Base-by-base conservation (phyloP, 2,797 vertebrate genomes). In the Euphonia xanthogaster region DNA sequence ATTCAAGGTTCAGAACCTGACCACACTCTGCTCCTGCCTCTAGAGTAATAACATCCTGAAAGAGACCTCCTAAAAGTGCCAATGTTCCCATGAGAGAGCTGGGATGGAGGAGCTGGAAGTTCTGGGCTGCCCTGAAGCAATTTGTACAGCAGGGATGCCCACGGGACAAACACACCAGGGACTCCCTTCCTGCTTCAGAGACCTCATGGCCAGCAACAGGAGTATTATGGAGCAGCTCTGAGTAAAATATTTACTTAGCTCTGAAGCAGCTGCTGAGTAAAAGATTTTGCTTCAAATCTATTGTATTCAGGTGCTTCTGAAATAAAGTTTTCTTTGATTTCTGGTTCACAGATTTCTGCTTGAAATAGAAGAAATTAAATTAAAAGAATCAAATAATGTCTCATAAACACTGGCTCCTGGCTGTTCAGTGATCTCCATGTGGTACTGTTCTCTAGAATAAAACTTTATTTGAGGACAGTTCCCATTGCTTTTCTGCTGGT, bases 311-410 rank as follows among this genome's bases (percentile, higher is more conserved):
- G 40, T 55, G 44, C n/a, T 93, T 87, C 63, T 62, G 63, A 85
- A 93, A 90, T 72, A 1, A 76, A 65, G 35, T 95, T 91, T 75
- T 40, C 47, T 76, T 93, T 62, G 55, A 76, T 79, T 91, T 74
- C 68, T 80, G 25, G 7, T 90, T 94, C 82, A 83, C 31, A 80
- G 48, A 73, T 79, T 93, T 91, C 75, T 93, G 21, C 67, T n/a
- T 67, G 48, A 90, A 91, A 90, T 24, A 63, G 44, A 87, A 90
- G 40, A 91, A 93, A 91, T 77, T 12, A 65, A 61, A 86, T 89
- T 54, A 39, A 51, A 73, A 73, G 2, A 78, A 91, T 85, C 58
- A 80, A 90, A 90, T 90, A 82, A 53, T 17, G 40, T 15, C 53
- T 88, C 27, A 65, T 42, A 71, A 87, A 55, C 18, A 40, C 44